phyloP scores from a whole-genome alignment of 2,888 invertebrate species.

The Lepidocyrtinus sp. region DNA sequence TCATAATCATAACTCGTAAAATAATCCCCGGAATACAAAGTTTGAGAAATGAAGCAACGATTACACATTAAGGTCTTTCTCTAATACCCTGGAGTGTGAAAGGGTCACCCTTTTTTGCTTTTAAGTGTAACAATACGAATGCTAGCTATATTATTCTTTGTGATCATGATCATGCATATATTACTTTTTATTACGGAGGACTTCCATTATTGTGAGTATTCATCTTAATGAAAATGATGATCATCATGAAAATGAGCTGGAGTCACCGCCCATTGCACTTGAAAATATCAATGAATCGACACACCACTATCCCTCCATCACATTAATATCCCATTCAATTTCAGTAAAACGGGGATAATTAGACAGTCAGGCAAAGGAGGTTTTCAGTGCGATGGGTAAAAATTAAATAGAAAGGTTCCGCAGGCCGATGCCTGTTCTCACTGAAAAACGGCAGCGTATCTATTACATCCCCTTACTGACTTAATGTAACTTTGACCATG shows the following conservation, averaged over 20 bases:
- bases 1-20: conserved; percentile 42
- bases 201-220: conserved; percentile 35
- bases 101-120: too few species aligned
- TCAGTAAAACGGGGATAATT: conserved; percentile 20
- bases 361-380: not conserved
- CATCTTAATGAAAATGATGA: conserved; percentile 9
- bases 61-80: too few species aligned
- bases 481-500: conserved; percentile 46
- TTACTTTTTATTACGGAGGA: too few species aligned
- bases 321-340: conserved; percentile 21
- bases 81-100: too few species aligned
- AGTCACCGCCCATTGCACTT: conserved; percentile 55
- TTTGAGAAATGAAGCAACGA: too few species aligned
- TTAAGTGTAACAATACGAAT: too few species aligned
- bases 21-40: too few species aligned
- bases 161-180: conserved; percentile 53
- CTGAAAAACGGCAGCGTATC: too few species aligned
- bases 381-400: conserved; percentile 26
- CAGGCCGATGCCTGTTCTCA: too few species aligned
- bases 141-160: too few species aligned
- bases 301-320: conserved; percentile 24
- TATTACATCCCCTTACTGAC: too few species aligned
- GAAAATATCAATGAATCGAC: conserved; percentile 55
- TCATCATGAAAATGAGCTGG: too few species aligned
- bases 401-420: conserved; percentile 29